Conservation (phyloP, 2,888 invertebrate genomes). For the Drosophila mimica region DNA sequence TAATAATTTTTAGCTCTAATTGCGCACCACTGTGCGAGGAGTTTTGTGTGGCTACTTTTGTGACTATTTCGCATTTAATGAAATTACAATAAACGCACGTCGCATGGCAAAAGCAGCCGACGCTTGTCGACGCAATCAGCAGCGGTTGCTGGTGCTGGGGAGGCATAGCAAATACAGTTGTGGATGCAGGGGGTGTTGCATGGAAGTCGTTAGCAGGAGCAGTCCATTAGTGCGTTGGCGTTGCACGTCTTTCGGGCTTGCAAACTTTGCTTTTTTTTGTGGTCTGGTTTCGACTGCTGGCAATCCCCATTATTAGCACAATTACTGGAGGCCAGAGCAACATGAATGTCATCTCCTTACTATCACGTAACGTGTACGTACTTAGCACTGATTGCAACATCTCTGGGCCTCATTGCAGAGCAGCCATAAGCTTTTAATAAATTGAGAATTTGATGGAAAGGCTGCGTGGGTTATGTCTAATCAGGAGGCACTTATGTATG, state of each 20-base stretch:
- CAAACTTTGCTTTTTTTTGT: constrained; percentile 24
- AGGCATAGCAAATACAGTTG: not conserved
- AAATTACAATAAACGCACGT: constrained; percentile 79
- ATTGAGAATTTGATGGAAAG: constrained; percentile 50
- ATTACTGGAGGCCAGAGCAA: constrained; percentile 63
- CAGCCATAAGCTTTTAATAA: constrained; percentile 31
- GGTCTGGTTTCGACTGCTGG: constrained; percentile 41
- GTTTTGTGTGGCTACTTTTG: constrained; percentile 53
- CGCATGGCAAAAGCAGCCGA: constrained; percentile 46
- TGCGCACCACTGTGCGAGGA: constrained; percentile 66
- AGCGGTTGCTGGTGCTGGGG: not conserved
- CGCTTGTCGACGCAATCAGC: constrained; percentile 56
- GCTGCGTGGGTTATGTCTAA: constrained; percentile 62
- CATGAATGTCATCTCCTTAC: constrained; percentile 28
- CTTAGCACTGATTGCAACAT: constrained; percentile 73
- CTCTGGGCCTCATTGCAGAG: constrained; percentile 45
- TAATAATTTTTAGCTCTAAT: constrained; percentile 71
- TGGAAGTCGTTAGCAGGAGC: constrained; percentile 65
- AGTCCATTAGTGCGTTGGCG: constrained; percentile 75
- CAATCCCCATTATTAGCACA: constrained; percentile 79
- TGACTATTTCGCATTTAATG: constrained; percentile 78
- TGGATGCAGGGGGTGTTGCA: constrained; percentile 14
- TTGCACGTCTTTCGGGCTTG: constrained; percentile 25
- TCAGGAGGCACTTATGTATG: constrained; percentile 36
- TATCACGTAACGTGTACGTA: constrained; percentile 31